A percentile compares a stretch with the other conserved stretches of the same genome.
These are phyloP conservation scores for Etheostoma perlongum DNA, from an alignment of 2,797 vertebrate genomes.

Conservation along the genomic window DNA sequence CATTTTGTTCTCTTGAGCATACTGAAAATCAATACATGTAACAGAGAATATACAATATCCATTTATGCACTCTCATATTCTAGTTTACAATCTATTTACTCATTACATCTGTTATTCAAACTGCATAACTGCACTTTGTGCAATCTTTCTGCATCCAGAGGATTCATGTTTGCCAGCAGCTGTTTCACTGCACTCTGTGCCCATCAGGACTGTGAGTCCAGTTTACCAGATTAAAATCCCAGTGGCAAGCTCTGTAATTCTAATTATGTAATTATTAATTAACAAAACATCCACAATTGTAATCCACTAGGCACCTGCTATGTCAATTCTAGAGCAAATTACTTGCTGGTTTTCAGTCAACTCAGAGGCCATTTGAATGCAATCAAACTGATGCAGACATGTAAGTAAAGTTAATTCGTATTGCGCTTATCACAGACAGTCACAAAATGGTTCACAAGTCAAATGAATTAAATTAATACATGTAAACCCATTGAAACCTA, in stretches of 20 bases:
- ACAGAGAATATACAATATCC: slow-evolving; percentile 3
- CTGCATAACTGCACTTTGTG: slow-evolving; percentile 16
- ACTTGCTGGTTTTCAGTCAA: slow-evolving; percentile 27
- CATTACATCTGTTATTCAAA: slow-evolving; percentile 22
- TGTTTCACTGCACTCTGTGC: slow-evolving; percentile 24
- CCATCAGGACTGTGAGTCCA: slow-evolving; percentile 40
- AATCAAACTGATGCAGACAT: neutral
- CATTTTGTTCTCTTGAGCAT: neutral
- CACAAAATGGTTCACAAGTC: too few relatives aligned
- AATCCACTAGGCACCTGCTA: slow-evolving; percentile 39
- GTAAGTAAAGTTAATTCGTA: too few relatives aligned
- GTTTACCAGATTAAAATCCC: slow-evolving; percentile 58
- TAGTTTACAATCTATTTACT: slow-evolving; percentile 13
- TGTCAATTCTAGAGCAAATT: slow-evolving; percentile 35
- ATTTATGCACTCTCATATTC: slow-evolving; percentile 18
- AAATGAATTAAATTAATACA: too few relatives aligned
- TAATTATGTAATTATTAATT: slow-evolving; percentile 58
- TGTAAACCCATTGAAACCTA: too few relatives aligned
- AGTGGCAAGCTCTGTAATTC: slow-evolving; percentile 34
- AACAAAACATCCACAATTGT: slow-evolving; percentile 28
- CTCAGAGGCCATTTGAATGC: slow-evolving; percentile 2
- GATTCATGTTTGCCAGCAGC: slow-evolving; percentile 31
- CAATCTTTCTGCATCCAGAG: slow-evolving; percentile 4
- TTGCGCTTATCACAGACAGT: too few relatives aligned
- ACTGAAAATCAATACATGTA: slow-evolving; percentile 15